phyloP scores from a whole-genome alignment of 2,113 vertebrate species.

The Nycticebus coucang region DNA sequence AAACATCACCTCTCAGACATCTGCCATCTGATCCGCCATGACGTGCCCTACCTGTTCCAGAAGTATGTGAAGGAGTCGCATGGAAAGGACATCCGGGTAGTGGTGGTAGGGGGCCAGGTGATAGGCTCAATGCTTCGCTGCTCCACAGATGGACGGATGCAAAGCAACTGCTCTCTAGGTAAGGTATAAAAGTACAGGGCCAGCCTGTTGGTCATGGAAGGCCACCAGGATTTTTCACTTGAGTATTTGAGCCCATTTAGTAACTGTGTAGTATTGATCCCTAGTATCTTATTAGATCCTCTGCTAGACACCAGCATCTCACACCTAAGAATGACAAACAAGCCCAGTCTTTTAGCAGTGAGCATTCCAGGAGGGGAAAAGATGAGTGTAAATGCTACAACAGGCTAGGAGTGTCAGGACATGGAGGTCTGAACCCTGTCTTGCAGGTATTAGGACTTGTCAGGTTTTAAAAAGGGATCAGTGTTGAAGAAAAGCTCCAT shows the following conservation, averaged over 20 bases:
- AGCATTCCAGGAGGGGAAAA: neutral
- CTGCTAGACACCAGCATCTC: neutral
- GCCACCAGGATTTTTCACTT: neutral
- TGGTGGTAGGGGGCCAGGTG: slow-evolving; percentile 92
- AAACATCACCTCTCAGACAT: slow-evolving; percentile 93
- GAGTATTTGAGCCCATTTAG: neutral
- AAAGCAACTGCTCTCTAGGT: slow-evolving; percentile 94
- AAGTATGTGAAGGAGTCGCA: slow-evolving; percentile 95
- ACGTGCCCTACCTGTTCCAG: slow-evolving; percentile 94
- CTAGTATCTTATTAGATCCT: neutral
- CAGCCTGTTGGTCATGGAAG: fast-evolving
- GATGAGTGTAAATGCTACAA: neutral
- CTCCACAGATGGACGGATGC: slow-evolving; percentile 94
- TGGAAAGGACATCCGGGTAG: slow-evolving; percentile 92
- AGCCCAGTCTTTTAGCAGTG: neutral
- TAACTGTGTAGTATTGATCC: fast-evolving
- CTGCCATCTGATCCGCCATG: slow-evolving; percentile 93
- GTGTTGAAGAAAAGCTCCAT: neutral
- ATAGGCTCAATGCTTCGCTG: slow-evolving; percentile 94
- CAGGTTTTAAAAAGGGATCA: neutral
- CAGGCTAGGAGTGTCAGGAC: neutral
- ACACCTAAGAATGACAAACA: neutral
- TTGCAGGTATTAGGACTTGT: neutral
- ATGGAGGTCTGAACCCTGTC: neutral
- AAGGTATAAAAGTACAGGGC: neutral